Conservation (phyloP, 2,888 invertebrate genomes). For the Leptinotarsa peninsularis region DNA sequence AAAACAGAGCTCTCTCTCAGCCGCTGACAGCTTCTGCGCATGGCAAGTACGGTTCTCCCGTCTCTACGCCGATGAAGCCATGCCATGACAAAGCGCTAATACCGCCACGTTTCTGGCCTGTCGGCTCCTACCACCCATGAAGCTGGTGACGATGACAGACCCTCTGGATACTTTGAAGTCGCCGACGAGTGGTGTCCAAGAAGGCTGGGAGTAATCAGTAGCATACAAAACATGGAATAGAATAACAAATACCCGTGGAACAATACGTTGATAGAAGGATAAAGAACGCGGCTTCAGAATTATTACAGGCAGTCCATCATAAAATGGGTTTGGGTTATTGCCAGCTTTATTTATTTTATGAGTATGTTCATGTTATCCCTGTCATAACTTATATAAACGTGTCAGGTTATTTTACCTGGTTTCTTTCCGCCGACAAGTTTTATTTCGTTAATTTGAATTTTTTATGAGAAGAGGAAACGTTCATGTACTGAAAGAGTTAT, state of each 20-base stretch:
- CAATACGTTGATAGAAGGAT: slow-evolving; percentile 50
- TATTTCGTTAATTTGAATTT: slow-evolving; percentile 38
- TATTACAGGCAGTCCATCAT: slow-evolving; percentile 53
- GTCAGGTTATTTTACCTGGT: slow-evolving; percentile 56
- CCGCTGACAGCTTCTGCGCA: slow-evolving; percentile 48
- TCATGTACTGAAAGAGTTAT: slow-evolving; percentile 17
- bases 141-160: slow-evolving; percentile 68
- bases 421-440: slow-evolving; percentile 31
- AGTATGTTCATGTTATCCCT: slow-evolving; percentile 59
- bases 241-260: slow-evolving; percentile 59
- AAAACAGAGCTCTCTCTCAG: slow-evolving; percentile 42
- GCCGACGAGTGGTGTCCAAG: slow-evolving; percentile 58
- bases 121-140: slow-evolving; percentile 69
- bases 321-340: slow-evolving; percentile 56
- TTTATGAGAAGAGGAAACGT: slow-evolving; percentile 37
- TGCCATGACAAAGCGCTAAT: slow-evolving; percentile 67
- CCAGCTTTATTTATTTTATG: slow-evolving; percentile 62
- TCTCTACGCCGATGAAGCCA: slow-evolving; percentile 23
- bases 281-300: slow-evolving; percentile 40
- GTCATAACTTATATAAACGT: slow-evolving; percentile 64
- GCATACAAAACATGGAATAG: slow-evolving; percentile 60
- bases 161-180: slow-evolving; percentile 64
- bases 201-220: slow-evolving; percentile 63
- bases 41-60: slow-evolving; percentile 43
- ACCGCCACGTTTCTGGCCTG: slow-evolving; percentile 65